Evolutionary conservation across 2,797 vertebrate genomes (phyloP), one percentile per base, ranked within the genome.

Genomic region (Mastacembelus armatus): DNA sequence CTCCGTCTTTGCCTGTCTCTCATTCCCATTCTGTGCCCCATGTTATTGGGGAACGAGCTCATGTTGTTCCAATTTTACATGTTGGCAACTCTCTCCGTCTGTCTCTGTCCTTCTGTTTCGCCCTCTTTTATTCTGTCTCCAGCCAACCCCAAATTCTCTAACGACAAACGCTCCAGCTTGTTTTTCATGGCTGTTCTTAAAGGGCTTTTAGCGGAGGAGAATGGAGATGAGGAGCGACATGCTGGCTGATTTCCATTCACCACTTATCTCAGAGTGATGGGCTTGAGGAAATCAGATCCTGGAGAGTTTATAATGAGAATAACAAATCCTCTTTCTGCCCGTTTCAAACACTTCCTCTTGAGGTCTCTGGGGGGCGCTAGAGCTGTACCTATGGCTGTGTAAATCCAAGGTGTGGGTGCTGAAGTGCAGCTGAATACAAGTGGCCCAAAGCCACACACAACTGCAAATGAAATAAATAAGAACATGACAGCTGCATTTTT

Each of bases 21-120:
- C 55, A 59, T 85, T 85, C 65, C 64, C 90, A 67, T 84, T 77
- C 85, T 78, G 54, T 89, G 88, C 88, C 90, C 90, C 85, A 81
- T 85, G 81, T 93, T 92, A 88, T 84, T 85, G 81, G 91, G 89
- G 77, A 84, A 84, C 83, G 81, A 88, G 44, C 85, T 93, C 90
- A 91, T 38, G 72, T 85, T 91, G 83, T 89, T 92, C 73, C 80
- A 88, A 80, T 90, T 89, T 81, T 49, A 85, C 70, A 79, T 87
- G 73, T 19, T 87, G 80, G 74, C 88, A 77, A 15, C 70, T 51
- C 57, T 45, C 62, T 72, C 74, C 3, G 22, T 76, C 71, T 73
- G 67, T 80, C 76, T 40, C 57, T 45, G 45, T 71, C 58, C 18
- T 40, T 68, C 59, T 72, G 47, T 74, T 57, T 63, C 48, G 29